Percentiles rank a stretch among this genome's conserved stretches.
Evolutionary conservation across 2,888 invertebrate species (phyloP).

Genomic region (Tineola bisselliella): DNA sequence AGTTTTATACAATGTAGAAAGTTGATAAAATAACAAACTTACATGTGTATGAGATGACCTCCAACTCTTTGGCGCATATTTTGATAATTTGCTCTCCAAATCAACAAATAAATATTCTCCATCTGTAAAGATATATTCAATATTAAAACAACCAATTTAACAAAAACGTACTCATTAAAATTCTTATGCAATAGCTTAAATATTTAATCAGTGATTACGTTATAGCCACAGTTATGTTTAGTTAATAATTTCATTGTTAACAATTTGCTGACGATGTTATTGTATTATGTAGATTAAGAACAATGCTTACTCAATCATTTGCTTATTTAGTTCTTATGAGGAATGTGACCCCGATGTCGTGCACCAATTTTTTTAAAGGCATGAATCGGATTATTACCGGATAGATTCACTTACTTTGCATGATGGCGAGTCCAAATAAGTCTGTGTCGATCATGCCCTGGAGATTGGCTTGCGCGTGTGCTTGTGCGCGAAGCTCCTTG

Average conservation of each 20-base stretch:
- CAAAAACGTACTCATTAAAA: not conserved
- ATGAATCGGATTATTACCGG: too few relatives aligned
- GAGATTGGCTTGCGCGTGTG: slow-evolving; percentile 81
- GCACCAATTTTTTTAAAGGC: slow-evolving; percentile 10
- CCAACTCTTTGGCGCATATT: slow-evolving; percentile 97
- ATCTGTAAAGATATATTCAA: slow-evolving; percentile 72
- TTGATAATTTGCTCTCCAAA: slow-evolving; percentile 93
- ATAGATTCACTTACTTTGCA: slow-evolving; percentile 86
- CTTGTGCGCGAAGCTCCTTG: slow-evolving; percentile 83
- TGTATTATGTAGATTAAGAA: not conserved
- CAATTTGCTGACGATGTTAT: not conserved
- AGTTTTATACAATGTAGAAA: not conserved
- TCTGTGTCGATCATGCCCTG: slow-evolving; percentile 86
- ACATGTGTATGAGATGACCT: slow-evolving; percentile 92
- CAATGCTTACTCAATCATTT: slow-evolving; percentile 1
- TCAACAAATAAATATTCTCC: slow-evolving; percentile 96
- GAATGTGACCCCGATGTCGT: slow-evolving; percentile 7
- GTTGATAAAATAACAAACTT: slow-evolving; percentile 47
- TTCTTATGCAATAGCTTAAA: not conserved
- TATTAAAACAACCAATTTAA: not conserved
- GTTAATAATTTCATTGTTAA: slow-evolving; percentile 2
- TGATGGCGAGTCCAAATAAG: slow-evolving; percentile 85
- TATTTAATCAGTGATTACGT: not conserved
- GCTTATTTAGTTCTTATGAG: not conserved
- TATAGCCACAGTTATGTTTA: not conserved